Evolutionary conservation across 2,888 invertebrate genomes (phyloP), one percentile per base, ranked within the genome.

Genomic region (Xestia ashworthii): DNA sequence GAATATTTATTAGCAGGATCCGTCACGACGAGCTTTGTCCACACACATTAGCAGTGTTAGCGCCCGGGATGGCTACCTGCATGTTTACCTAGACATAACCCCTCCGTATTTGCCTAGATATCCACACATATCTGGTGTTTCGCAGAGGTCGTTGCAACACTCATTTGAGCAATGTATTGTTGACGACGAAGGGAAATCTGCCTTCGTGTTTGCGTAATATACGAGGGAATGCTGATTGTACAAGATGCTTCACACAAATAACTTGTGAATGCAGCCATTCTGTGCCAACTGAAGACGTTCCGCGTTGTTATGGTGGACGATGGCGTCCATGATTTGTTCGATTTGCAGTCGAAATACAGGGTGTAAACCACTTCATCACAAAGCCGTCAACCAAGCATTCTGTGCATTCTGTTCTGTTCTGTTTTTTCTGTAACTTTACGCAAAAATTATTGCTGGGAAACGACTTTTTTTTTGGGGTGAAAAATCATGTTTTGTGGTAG

Each of bases 41-140:
- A 95, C 94, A 95, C 94, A 94, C 95, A 96, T 96, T 96, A 96
- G 95, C 95, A 86, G 93, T 92, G 93, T 96, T 96, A 96, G 95
- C 96, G 91, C 94, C 95, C 93, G 92, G 94, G 93, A 93, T 88
- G 82, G 93, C 95, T 95, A 93, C 94, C 94, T 94, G 93, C 90
- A 76, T 95, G 90, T 95, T 94, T 95, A 91, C 93, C 92, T 95
- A 95, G 93, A 92, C 91, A 91, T 91, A 92, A 90, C 93, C 91
- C 89, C 88, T 87, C 87, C 84, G 89, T 95, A 91, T 95, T 95
- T 96, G 90, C 90, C 93, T 93, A 95, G 93, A 95, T 94, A 95
- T 94, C 93, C 89, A 93, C 93, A 93, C 90, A 92, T 92, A 93
- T 94, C 93, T 92, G 91, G 87, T 91, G 91, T 92, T 94, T 92